Evolutionary conservation across 2,797 vertebrate species (phyloP).

Genomic region (Tangara arthus): DNA sequence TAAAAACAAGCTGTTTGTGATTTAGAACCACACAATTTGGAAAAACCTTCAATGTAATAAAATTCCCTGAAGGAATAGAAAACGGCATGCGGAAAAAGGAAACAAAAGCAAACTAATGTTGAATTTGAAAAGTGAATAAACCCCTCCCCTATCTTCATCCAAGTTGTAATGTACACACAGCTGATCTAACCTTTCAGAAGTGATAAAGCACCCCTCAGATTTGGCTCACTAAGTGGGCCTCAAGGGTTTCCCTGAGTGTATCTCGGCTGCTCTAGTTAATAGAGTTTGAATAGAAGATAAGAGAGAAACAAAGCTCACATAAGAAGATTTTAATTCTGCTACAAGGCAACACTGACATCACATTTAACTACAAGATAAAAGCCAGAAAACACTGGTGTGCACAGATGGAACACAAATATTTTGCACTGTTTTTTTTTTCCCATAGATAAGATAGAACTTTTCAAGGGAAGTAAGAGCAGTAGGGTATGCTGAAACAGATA

Average conservation of each 20-base stretch:
- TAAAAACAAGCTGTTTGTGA: conserved; percentile 2
- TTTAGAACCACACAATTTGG: conserved; percentile 11
- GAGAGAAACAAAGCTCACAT: conserved; percentile 10
- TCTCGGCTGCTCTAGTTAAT: conserved; percentile 5
- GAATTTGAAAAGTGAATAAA: conserved; percentile 23
- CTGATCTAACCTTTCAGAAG: conserved; percentile 37
- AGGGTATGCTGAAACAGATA: not conserved
- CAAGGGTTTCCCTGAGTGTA: not conserved
- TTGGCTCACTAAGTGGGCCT: conserved; percentile 19
- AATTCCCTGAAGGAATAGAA: not conserved
- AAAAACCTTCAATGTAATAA: not conserved
- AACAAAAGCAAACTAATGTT: conserved; percentile 4
- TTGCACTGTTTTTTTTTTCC: not conserved
- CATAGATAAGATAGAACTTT: not conserved
- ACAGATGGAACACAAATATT: not conserved
- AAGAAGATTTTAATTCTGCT: conserved; percentile 48
- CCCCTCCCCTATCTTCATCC: not conserved
- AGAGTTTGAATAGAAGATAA: conserved; percentile 5
- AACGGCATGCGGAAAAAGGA: not conserved
- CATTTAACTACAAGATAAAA: conserved; percentile 17
- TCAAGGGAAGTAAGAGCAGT: not conserved
- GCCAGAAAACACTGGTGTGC: not conserved
- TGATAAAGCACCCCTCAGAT: conserved; percentile 15
- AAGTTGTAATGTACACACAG: not conserved
- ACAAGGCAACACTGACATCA: not conserved